phyloP scores from a whole-genome alignment of 2,113 vertebrate genomes.

The Progne subis region DNA sequence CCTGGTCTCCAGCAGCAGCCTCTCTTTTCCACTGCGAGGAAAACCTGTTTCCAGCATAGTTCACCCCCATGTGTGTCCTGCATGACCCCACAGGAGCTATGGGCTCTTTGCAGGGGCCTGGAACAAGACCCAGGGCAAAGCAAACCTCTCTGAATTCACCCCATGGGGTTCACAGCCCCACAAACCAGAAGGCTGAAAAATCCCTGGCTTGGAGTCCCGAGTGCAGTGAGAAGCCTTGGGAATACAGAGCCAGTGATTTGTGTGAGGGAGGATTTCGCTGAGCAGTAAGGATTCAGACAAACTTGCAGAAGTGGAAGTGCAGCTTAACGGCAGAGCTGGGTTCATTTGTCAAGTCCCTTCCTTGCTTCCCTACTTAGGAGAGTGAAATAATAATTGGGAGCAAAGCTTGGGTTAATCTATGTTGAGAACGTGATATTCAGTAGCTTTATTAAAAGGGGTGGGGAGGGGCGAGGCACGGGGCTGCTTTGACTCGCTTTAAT shows the following conservation, averaged over 20 bases:
- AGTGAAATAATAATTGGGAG: constrained; percentile 41
- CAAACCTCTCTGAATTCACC: neutral
- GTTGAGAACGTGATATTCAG: neutral
- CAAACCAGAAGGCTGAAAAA: neutral
- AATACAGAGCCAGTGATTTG: neutral
- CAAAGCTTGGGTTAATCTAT: constrained; percentile 47
- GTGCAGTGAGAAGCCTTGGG: neutral
- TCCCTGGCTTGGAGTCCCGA: neutral
- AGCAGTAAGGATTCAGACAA: neutral
- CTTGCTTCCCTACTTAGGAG: neutral
- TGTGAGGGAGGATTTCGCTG: neutral
- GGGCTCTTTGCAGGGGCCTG: neutral
- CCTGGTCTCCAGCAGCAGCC: neutral
- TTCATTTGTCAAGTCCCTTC: constrained; percentile 16
- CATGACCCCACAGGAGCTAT: neutral
- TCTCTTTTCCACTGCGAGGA: neutral
- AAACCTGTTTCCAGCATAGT: neutral
- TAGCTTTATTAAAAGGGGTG: constrained; percentile 39
- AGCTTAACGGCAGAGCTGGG: neutral
- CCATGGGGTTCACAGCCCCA: neutral
- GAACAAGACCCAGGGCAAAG: neutral
- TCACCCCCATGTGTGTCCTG: neutral
- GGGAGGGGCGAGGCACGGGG: neutral
- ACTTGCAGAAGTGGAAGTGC: neutral
- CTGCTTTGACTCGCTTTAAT: neutral